phyloP scores from a whole-genome alignment of 2,888 invertebrate genomes.

The Leucoma salicis region DNA sequence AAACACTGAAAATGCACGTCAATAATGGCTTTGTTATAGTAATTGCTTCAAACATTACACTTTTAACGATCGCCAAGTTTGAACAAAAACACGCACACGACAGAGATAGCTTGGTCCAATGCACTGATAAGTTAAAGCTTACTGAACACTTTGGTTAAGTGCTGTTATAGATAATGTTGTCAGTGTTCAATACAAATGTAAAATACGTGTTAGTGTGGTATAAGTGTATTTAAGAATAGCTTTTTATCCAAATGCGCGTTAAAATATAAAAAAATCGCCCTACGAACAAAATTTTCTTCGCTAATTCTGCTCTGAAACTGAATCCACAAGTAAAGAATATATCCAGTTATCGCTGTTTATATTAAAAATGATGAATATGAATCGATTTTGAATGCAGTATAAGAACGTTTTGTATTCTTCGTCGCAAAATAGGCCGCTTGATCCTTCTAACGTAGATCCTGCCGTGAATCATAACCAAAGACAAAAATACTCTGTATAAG shows the following conservation, averaged over 20 bases:
- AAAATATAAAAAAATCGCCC: background rate
- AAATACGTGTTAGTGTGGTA: background rate
- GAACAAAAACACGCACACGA: slow-evolving; percentile 1
- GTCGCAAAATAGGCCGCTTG: slow-evolving; percentile 23
- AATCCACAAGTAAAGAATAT: no score
- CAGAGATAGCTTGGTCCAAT: slow-evolving; percentile 43
- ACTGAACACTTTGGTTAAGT: slow-evolving; percentile 28
- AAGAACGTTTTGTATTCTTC: background rate
- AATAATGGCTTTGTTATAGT: no score
- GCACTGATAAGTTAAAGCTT: slow-evolving; percentile 41
- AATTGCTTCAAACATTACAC: slow-evolving; percentile 11
- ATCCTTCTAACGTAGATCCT: slow-evolving; percentile 16
- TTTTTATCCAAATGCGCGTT: background rate
- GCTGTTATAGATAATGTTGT: slow-evolving; percentile 26
- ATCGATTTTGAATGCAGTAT: background rate
- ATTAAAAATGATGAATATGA: background rate
- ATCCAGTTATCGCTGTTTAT: no score
- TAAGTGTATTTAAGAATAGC: background rate
- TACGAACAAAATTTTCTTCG: no score
- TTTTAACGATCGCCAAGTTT: slow-evolving; percentile 20
- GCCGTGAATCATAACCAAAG: slow-evolving; percentile 20
- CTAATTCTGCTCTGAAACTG: no score
- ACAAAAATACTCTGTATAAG: slow-evolving; percentile 12
- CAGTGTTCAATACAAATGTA: background rate
- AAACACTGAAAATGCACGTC: no score